These are phyloP conservation scores for Catalaphyllia jardinei DNA, from an alignment of 64 coral and sea anemone species.

Conservation along the genomic window DNA sequence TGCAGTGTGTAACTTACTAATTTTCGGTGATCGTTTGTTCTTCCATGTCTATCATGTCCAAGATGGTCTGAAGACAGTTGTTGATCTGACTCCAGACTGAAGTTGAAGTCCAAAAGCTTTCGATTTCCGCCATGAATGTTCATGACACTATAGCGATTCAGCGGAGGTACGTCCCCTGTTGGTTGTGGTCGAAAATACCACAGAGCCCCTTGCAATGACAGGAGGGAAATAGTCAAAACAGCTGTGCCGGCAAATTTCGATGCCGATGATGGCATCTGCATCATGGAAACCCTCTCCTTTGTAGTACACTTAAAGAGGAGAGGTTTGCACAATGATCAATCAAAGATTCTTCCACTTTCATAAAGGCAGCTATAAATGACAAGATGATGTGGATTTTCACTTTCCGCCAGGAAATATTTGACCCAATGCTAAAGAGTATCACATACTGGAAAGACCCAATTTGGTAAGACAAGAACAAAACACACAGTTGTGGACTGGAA, in stretches of 20 bases:
- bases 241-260: not conserved
- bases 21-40: not conserved
- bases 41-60: not conserved
- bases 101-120: slow-evolving; percentile 22
- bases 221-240: not conserved
- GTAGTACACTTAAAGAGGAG: not conserved
- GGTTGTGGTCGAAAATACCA: not conserved
- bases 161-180: not conserved
- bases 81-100: not conserved
- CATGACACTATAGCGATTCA: not conserved
- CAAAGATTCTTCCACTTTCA: not conserved
- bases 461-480: too few relatives aligned
- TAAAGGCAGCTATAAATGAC: not conserved
- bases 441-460: too few relatives aligned
- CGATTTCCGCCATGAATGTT: not conserved
- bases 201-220: not conserved
- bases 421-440: too few relatives aligned
- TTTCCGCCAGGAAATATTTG: not conserved
- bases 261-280: not conserved
- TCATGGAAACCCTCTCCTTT: not conserved
- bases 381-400: not conserved
- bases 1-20: not conserved
- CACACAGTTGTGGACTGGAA: too few relatives aligned
- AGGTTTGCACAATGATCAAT: too few relatives aligned
- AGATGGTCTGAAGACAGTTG: not conserved